phyloP scores from a whole-genome alignment of 2,888 invertebrate genomes.

The Sthenelais limicola region DNA sequence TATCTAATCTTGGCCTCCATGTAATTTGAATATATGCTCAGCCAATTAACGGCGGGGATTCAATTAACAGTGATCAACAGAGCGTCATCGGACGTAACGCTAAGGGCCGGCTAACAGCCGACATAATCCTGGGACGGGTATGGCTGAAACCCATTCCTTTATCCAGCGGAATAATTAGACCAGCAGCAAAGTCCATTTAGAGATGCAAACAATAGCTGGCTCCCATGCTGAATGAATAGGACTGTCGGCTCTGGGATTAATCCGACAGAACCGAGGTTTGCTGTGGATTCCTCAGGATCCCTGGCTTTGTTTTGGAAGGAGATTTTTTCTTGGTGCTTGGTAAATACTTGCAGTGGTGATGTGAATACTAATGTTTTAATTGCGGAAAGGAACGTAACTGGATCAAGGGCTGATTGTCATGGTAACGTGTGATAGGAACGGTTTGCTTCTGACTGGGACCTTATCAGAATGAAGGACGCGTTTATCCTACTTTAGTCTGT shows the following conservation, averaged over 20 bases:
- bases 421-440: too few relatives aligned
- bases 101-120: too few relatives aligned
- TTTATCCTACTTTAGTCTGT: too few relatives aligned
- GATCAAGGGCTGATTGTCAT: slow-evolving; percentile 27
- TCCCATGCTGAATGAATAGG: background rate
- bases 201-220: slow-evolving; percentile 25
- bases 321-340: slow-evolving; percentile 1
- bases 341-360: slow-evolving; percentile 2
- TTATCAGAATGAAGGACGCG: too few relatives aligned
- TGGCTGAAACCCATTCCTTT: slow-evolving; percentile 16
- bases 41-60: slow-evolving; percentile 35
- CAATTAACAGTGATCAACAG: slow-evolving; percentile 36
- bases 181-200: slow-evolving; percentile 22
- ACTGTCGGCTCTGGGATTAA: background rate
- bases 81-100: slow-evolving; percentile 29
- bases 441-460: too few relatives aligned
- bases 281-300: background rate
- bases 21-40: slow-evolving; percentile 38
- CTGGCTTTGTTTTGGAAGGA: slow-evolving; percentile 14
- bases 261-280: background rate
- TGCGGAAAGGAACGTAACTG: slow-evolving; percentile 22
- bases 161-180: slow-evolving; percentile 30
- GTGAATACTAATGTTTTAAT: slow-evolving; percentile 40
- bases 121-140: background rate
- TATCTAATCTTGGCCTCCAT: slow-evolving; percentile 7